Conservation (phyloP, 1,140 invertebrate genomes). For the Aphis gossypii region DNA sequence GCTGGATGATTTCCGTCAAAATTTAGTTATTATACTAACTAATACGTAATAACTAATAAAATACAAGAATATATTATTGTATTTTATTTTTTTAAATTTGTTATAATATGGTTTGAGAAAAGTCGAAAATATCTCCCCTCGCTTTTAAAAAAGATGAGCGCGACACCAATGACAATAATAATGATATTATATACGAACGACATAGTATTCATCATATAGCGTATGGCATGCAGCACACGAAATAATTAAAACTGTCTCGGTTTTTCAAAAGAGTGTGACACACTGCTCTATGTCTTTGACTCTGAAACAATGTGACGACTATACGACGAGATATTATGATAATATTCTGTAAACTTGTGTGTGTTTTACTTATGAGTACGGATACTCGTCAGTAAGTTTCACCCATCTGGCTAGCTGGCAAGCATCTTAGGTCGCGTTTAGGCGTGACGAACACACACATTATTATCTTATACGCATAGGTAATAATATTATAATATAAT, state of each 20-base stretch:
- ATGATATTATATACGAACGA: no score
- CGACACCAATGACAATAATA: no score
- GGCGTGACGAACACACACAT: neutral
- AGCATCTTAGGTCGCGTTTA: neutral
- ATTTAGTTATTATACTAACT: no score
- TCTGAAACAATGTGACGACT: neutral
- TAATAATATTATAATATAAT: neutral
- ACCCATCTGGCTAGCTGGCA: neutral
- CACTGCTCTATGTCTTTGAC: neutral
- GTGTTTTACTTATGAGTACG: neutral
- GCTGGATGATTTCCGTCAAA: no score
- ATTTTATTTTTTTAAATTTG: no score
- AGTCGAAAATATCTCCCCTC: no score
- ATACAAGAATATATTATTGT: no score
- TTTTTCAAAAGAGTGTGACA: neutral
- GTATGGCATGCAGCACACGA: neutral
- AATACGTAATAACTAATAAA: no score
- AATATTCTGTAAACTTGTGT: neutral
- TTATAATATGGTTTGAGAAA: no score
- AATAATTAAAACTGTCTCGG: neutral
- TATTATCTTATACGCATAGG: neutral
- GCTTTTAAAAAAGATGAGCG: no score
- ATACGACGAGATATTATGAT: neutral
- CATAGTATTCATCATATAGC: neutral
- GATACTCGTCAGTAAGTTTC: neutral